Evolutionary conservation across 2,113 vertebrate species (phyloP), one percentile per base, ranked within the genome.

Genomic region (Python bivittatus): DNA sequence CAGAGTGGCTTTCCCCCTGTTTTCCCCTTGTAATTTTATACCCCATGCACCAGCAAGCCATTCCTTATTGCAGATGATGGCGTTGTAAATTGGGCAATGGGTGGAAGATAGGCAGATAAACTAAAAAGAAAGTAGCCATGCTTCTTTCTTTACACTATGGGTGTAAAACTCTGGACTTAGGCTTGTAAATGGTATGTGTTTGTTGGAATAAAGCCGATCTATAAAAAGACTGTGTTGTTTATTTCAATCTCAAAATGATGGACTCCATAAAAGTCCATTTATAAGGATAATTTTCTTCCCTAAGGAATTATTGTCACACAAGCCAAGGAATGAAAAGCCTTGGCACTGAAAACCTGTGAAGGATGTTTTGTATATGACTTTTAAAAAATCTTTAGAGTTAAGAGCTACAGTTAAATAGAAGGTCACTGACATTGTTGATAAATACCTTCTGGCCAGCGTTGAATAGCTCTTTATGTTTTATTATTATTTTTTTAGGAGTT

Each of bases 291-390:
- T 79, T 95, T 91, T 94, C 57, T 90, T 95, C 60, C 61, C 44
- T 95, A 88, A 61, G 96, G 91, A 87, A 25, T 72, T 88, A 95
- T 95, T 2, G 44, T 23, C 92, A 54, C 3, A 25, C 15, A 88
- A 33, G 44, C 38, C 93, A 92, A 95, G 48, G 42, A 96, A 95
- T 95, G 95, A 93, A 58, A 95, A 57, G 68, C 27, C 11, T 11
- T 44, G 52, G 54, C 89, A 94, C 94, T 57, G 3, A 79, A 92
- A 96, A 94, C 61, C 85, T 95, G 38, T 3, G 91, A 90, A 95
- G 29, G 1, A 93, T 84, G 56, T 72, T n/a, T 58, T 92, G 68
- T 2, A 93, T 23, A 48, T 95, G 90, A 83, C 22, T 93, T 6
- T 96, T 94, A 88, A 29, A 44, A 27, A 90, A 92, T 93, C 23